Base-by-base conservation (phyloP, 2,888 invertebrate genomes). In the Cactoblastis cactorum region DNA sequence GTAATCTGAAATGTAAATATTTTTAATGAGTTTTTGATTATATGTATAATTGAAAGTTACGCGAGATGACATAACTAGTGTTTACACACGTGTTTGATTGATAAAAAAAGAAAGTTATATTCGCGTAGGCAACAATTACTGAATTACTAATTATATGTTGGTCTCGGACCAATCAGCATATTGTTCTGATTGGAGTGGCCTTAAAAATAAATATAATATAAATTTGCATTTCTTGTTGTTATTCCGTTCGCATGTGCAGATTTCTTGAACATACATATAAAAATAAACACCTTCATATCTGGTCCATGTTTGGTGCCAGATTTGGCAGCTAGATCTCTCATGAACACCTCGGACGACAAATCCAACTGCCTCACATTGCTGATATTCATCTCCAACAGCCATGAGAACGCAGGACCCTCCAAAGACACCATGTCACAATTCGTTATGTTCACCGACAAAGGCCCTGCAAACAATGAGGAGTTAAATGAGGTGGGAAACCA, bases 401-500 rank as follows among this genome's bases (percentile, higher is more conserved):
- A 92, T 32, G 93, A 92, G 67, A 94, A 94, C 0, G 93, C 91
- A 43, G 90, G 88, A 15, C 91, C 90, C 63, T 92, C 92, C 55
- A 94, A 83, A 15, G 90, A 83, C 11, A 94, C 92, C 62, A 85
- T 81, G 51, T 83, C 81, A 67, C 92, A 92, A 54, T 91, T 81
- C 47, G 83, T 82, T 64, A 94, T 91, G 54, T 90, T 88, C 32
- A 92, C 91, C 50, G 92, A 91, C 50, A 94, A 81, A 32, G 93
- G 92, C 52, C 93, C 93, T 91, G 85, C 46, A 86, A 83, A 54
- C 53, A 62, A 34, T 28, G 47, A 52, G 45, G 53, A 18, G 33
- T 51, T 43, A 48, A 15, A 39, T 45, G 50, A 38, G n/a, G n/a
- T n/a, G n/a, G n/a, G 14, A 49, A 37, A 51, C 34, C 38, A 51